These are phyloP conservation scores for Telenomus remus DNA, from an alignment of 1,140 invertebrate species.

Conservation along the genomic window DNA sequence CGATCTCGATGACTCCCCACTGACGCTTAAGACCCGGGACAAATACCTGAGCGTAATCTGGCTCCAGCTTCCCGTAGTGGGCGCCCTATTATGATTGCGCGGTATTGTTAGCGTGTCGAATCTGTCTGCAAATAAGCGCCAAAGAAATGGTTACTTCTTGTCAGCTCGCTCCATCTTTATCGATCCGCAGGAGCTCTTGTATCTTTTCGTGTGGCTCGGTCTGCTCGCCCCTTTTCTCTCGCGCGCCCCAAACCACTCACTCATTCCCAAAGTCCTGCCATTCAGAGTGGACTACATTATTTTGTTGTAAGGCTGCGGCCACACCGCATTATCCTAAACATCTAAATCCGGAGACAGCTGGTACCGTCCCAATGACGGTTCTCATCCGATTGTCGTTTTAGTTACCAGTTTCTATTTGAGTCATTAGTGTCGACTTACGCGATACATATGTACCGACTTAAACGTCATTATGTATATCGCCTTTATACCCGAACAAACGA, in stretches of 20 bases:
- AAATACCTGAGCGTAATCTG: constrained; percentile 73
- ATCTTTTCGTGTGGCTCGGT: constrained; percentile 27
- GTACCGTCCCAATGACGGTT: constrained; percentile 60
- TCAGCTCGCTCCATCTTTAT: constrained; percentile 50
- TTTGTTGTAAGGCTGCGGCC: constrained; percentile 71
- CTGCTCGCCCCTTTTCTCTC: constrained; percentile 10
- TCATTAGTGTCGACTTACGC: constrained; percentile 53
- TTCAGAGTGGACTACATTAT: constrained; percentile 75
- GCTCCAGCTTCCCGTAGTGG: constrained; percentile 62
- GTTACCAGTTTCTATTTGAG: constrained; percentile 19
- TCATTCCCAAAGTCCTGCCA: constrained; percentile 62
- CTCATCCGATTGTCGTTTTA: constrained; percentile 60
- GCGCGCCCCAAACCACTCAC: constrained; percentile 30
- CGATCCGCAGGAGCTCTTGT: constrained; percentile 29
- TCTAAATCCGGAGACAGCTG: constrained; percentile 76
- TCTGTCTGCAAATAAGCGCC: constrained; percentile 76
- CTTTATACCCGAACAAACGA: constrained; percentile 9
- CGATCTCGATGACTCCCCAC: constrained; percentile 60
- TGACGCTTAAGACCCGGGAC: constrained; percentile 66
- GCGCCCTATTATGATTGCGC: constrained; percentile 70
- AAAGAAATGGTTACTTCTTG: constrained; percentile 68
- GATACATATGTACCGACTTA: constrained; percentile 32
- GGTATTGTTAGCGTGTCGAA: constrained; percentile 74
- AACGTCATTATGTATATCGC: constrained; percentile 43
- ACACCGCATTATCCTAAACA: constrained; percentile 75